Evolutionary conservation across 2,113 vertebrate species (phyloP), one percentile per base, ranked within the genome.

Genomic region (Furnarius figulus): DNA sequence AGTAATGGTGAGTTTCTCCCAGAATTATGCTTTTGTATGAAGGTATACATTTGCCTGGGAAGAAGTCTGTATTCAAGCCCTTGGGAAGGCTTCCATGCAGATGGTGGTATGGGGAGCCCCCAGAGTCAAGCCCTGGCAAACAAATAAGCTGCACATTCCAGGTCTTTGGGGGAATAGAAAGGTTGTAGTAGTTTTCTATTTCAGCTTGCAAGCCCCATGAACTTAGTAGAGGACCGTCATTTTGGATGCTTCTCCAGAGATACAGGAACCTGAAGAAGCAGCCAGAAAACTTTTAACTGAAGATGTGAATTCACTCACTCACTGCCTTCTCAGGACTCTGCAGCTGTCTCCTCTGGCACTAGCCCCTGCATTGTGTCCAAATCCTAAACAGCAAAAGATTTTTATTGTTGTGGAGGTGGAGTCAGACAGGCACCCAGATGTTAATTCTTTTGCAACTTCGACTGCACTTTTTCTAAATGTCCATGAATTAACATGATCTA

Each of bases 321-420:
- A 1, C 76, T 85, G 59, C 62, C 74, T 96, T 92, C 92, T 96
- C 93, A 95, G 87, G 82, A 85, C 79, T 89, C 31, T 87, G 85
- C 95, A 97, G 96, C 95, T 97, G 95, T 96, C 89, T 97, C 23
- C 84, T 95, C 89, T 97, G 95, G 95, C 92, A 85, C 47, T 68
- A 63, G 39, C 82, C 11, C 22, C 80, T 78, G 74, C 89, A 93
- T 47, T 92, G 85, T 42, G 66, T 97, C 87, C 87, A 97, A 95
- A 93, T 88, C 63, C 67, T 94, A 90, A 93, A 67, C 53, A 93
- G 92, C 86, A 92, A 82, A 84, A 93, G 58, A 87, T 95, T 77
- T 49, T 73, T 90, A 58, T 13, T 95, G n/a, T 66, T 87, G 52
- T 75, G 40, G 85, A 93, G 66, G 66, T 70, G 68, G 62, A 81